Base-by-base conservation (phyloP, 1,140 invertebrate genomes). In the Euschistus heros region DNA sequence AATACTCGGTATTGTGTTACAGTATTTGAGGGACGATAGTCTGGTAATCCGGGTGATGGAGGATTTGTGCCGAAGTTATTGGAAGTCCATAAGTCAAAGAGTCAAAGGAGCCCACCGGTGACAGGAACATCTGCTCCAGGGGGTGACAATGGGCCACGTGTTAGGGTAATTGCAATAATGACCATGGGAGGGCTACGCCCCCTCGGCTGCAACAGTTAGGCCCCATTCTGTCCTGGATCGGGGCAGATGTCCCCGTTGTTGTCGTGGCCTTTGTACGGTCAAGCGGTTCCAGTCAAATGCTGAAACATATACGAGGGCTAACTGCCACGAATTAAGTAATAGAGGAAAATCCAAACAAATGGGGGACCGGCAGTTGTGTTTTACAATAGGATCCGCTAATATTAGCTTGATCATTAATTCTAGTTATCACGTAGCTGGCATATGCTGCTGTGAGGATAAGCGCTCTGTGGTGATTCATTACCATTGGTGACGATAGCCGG, bases 11-110 rank as follows among this genome's bases (percentile, higher is more conserved):
- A 50, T 50, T 50, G 47, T 50, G 47, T 50, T 50, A 13, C 10
- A 50, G n/a, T 22, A 22, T 20, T 20, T 18, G 22, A 20, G n/a
- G 47, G 14, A n/a, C 47, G 47, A 50, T 18, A 50, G 8, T 18
- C 22, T 50, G 6, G 10, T 22, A 50, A 50, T 18, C 22, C n/a
- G n/a, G n/a, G 47, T 17, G 5, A 18, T 6, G 47, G 10, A 22
- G 47, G 47, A 20, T 37, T 37, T 37, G 33, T 37, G 33, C 33
- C 6, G 33, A 57, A 22, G 54, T 57, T 57, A 57, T 57, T 57
- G 54, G 24, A 57, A 57, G 54, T 27, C 54, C 20, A 57, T 57
- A 57, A 57, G 54, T 57, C 54, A 57, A 57, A 57, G 15, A 57
- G 54, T 57, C 54, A 57, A 57, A 57, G 24, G 54, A 50, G n/a